These are phyloP conservation scores for Holacanthus passer DNA, from an alignment of 2,113 vertebrate genomes.

Conservation along the genomic window DNA sequence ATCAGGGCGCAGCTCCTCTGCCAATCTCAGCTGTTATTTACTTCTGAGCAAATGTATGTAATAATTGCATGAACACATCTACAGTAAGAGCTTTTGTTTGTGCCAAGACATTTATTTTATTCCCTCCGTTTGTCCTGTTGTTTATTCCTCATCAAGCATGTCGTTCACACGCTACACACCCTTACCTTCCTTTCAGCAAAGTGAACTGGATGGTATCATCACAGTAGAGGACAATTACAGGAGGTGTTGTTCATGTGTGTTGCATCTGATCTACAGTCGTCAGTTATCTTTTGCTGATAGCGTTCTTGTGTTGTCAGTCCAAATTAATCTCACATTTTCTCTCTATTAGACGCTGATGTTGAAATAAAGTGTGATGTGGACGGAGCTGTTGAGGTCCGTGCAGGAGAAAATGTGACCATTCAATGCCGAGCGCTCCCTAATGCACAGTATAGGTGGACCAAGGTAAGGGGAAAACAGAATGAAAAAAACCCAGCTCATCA, in stretches of 20 bases:
- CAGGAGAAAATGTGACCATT: conserved; percentile 70
- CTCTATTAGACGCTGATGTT: conserved; percentile 65
- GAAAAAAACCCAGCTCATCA: neutral
- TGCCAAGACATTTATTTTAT: neutral
- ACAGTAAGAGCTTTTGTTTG: conserved; percentile 11
- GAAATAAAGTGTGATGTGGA: conserved; percentile 58
- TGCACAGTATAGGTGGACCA: conserved; percentile 73
- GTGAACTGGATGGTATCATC: neutral
- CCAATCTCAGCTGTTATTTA: conserved; percentile 25
- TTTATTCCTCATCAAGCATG: neutral
- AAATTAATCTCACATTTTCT: neutral
- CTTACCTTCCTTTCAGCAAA: neutral
- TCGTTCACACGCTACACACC: neutral
- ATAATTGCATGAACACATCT: conserved; percentile 16
- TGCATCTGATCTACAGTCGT: neutral
- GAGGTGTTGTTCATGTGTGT: neutral
- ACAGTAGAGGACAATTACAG: neutral
- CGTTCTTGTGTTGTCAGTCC: neutral
- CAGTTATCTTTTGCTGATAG: neutral
- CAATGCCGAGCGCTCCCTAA: conserved; percentile 26
- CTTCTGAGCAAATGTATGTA: conserved; percentile 24
- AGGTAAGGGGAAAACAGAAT: conserved; percentile 57
- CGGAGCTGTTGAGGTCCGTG: conserved; percentile 15
- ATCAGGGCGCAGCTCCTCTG: conserved; percentile 21
- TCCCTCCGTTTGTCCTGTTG: neutral